Evolutionary conservation across 2,113 vertebrate species (phyloP).

Genomic region (Paradisaea rubra): DNA sequence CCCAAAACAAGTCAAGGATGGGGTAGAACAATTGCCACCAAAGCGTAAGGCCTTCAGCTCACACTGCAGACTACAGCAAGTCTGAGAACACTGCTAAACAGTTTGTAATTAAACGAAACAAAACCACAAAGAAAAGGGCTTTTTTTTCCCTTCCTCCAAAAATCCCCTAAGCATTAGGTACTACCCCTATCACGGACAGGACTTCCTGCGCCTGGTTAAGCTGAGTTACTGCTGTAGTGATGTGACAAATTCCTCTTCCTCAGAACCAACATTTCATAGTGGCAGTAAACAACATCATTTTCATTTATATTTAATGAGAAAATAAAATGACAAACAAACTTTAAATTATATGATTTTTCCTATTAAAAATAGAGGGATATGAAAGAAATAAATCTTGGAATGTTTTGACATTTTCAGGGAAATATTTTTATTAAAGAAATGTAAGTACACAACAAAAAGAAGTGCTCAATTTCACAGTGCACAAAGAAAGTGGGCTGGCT

Average conservation of each 20-base stretch:
- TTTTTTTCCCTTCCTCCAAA: rapidly evolving
- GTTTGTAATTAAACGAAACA: neutral
- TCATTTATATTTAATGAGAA: conserved; percentile 3
- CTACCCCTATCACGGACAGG: neutral
- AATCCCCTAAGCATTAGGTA: neutral
- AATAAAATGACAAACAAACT: conserved; percentile 1
- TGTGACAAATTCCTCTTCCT: neutral
- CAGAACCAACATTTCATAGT: conserved; percentile 4
- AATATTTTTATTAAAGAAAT: conserved; percentile 39
- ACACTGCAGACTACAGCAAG: neutral
- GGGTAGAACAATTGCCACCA: neutral
- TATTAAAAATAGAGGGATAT: neutral
- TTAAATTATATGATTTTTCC: conserved; percentile 5
- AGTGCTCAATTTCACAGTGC: conserved; percentile 26
- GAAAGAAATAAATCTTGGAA: conserved; percentile 12
- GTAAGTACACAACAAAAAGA: conserved; percentile 17
- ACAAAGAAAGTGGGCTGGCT: neutral
- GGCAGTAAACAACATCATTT: neutral
- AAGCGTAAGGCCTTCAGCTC: neutral
- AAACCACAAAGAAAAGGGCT: neutral
- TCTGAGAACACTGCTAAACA: neutral
- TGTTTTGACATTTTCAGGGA: conserved; percentile 25
- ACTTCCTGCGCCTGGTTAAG: neutral
- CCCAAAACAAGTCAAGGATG: neutral
- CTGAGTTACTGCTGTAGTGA: neutral